Conservation (phyloP, 2,888 invertebrate genomes). For the Drosophila neotestacea region DNA sequence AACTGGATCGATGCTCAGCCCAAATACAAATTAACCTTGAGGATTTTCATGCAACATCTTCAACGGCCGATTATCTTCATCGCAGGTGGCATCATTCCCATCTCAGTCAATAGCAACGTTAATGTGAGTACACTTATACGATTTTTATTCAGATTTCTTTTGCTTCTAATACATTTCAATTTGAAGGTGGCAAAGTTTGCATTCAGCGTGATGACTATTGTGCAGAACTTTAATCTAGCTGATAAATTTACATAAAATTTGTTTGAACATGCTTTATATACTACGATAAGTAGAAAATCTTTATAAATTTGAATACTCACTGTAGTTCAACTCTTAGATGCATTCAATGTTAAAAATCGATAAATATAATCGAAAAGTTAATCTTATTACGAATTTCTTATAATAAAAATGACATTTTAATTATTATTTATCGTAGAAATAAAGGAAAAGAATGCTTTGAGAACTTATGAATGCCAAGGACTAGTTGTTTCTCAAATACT, state of each 20-base stretch:
- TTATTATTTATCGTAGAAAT: too few relatives aligned
- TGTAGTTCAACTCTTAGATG: not conserved
- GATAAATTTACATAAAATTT: slow-evolving; percentile 25
- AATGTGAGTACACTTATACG: slow-evolving; percentile 41
- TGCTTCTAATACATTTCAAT: not conserved
- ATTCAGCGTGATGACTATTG: slow-evolving; percentile 70
- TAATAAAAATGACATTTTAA: too few relatives aligned
- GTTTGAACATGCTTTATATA: not conserved
- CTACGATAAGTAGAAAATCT: not conserved
- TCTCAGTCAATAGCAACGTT: slow-evolving; percentile 46
- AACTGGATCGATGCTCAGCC: slow-evolving; percentile 40
- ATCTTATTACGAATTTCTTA: too few relatives aligned
- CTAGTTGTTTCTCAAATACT: not conserved
- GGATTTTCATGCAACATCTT: slow-evolving; percentile 30
- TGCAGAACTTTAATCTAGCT: slow-evolving; percentile 61
- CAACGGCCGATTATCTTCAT: slow-evolving; percentile 45
- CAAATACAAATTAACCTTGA: slow-evolving; percentile 29
- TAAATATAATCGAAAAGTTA: too few relatives aligned
- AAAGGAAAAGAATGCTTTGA: too few relatives aligned
- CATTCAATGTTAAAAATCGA: not conserved
- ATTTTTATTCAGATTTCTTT: not conserved
- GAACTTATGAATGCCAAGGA: not conserved
- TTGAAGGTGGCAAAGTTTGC: slow-evolving; percentile 65
- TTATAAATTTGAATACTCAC: not conserved
- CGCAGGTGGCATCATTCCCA: slow-evolving; percentile 36